A percentile compares a stretch with the other conserved stretches of the same genome.
Conservation (phyloP, 2,888 invertebrate genomes). For the Tetragonisca angustula region DNA sequence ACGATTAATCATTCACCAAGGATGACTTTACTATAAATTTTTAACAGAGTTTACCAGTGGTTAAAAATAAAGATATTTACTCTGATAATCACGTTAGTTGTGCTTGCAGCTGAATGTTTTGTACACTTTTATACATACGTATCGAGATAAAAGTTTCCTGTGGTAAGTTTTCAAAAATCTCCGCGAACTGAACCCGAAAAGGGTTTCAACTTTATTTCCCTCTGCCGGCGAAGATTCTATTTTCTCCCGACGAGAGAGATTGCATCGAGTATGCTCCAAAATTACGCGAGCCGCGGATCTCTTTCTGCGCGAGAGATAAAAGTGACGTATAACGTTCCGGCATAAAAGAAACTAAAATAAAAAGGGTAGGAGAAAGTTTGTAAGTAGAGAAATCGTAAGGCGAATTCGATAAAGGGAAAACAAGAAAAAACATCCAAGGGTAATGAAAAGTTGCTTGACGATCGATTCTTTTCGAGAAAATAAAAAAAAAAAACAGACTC, state of each 20-base stretch:
- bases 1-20: neutral
- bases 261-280: constrained; percentile 54
- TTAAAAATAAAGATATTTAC: no score
- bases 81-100: no score
- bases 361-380: constrained; percentile 13
- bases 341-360: constrained; percentile 24
- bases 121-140: no score
- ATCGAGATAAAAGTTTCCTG: neutral
- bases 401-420: constrained; percentile 23
- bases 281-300: constrained; percentile 35
- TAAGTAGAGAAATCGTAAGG: neutral
- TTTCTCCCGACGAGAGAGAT: constrained; percentile 33
- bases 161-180: constrained; percentile 47
- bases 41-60: no score
- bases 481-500: constrained; percentile 4
- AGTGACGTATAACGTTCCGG: constrained; percentile 34
- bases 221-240: constrained; percentile 58
- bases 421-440: constrained; percentile 10
- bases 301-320: constrained; percentile 29
- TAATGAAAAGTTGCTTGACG: constrained; percentile 61
- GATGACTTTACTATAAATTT: no score
- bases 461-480: constrained; percentile 35
- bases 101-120: no score
- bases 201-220: constrained; percentile 52
- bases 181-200: constrained; percentile 46